Evolutionary conservation across 2,797 vertebrate species (phyloP), one percentile per base, ranked within the genome.

Genomic region (Erpetoichthys calabaricus): DNA sequence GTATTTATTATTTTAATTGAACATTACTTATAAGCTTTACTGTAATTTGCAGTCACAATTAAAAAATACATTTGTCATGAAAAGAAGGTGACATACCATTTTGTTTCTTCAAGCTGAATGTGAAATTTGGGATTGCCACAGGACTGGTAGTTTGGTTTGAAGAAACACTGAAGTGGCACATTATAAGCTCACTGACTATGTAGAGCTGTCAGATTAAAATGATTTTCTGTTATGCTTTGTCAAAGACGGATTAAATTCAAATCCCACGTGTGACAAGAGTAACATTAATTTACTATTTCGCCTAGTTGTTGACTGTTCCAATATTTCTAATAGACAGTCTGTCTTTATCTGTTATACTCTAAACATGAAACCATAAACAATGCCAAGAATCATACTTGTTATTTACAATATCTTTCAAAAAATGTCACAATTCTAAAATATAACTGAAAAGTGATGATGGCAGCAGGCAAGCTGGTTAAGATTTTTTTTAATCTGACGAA

Each of bases 211-310:
- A 60, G 63, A 65, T 68, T 62, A 62, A 50, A 67, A 49, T 53
- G 64, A 67, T 65, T 65, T 68, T 49, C 60, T 62, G 70, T 68
- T 62, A 56, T 60, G 61, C 55, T 57, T 53, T 56, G 59, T 62
- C 65, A 58, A 55, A 46, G 59, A 53, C 63, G 65, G 63, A 65
- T 64, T 64, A 64, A 46, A 57, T 45, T 46, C 60, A 62, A 63
- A 60, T 57, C 64, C 60, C 59, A 47, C 43, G 57, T 61, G 63
- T 65, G 57, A 64, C 65, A 60, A 58, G 42, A 45, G 60, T 51
- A 52, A 9, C 55, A 52, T 59, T 63, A 63, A 57, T 56, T 59
- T 47, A 63, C 58, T 59, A 42, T 55, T 57, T 45, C 45, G 7
- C 55, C 45, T 56, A 56, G 55, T 60, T 51, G 43, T 47, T 54